These are phyloP conservation scores for Helicolenus hilgendorfi DNA, from an alignment of 2,797 vertebrate species.

Conservation along the genomic window DNA sequence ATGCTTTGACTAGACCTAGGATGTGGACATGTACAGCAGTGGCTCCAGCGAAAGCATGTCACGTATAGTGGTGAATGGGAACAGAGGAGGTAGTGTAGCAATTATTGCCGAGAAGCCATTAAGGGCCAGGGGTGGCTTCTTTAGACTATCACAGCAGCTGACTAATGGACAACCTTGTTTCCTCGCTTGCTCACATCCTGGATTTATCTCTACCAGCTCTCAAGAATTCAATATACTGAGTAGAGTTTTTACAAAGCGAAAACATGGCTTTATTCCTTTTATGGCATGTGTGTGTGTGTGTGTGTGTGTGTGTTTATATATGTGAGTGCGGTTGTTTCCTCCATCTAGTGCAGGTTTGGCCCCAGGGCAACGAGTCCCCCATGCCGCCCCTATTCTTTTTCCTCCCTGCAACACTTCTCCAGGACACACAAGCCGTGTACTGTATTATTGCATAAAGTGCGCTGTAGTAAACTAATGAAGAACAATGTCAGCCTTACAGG, in stretches of 20 bases:
- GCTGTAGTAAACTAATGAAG: neutral
- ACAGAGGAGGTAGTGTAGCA: slow-evolving; percentile 80
- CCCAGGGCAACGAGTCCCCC: slow-evolving; percentile 22
- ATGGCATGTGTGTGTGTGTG: slow-evolving; percentile 22
- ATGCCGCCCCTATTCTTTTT: neutral
- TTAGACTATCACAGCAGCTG: slow-evolving; percentile 76
- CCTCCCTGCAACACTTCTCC: slow-evolving; percentile 8
- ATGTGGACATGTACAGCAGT: slow-evolving; percentile 66
- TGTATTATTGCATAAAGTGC: slow-evolving; percentile 6
- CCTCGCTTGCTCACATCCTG: slow-evolving; percentile 60
- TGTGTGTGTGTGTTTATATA: slow-evolving; percentile 16
- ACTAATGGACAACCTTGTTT: slow-evolving; percentile 87
- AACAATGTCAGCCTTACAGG: neutral
- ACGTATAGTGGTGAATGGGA: slow-evolving; percentile 74
- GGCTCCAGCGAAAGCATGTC: slow-evolving; percentile 76
- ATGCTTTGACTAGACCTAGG: slow-evolving; percentile 63
- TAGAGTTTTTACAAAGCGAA: slow-evolving; percentile 55
- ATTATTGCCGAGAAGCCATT: slow-evolving; percentile 90
- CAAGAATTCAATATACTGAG: slow-evolving; percentile 48
- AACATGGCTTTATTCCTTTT: slow-evolving; percentile 64
- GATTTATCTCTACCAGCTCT: slow-evolving; percentile 58
- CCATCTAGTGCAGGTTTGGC: slow-evolving; percentile 40
- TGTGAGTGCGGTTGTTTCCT: slow-evolving; percentile 34
- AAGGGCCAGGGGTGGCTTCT: slow-evolving; percentile 84
- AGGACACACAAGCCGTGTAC: slow-evolving; percentile 1